These are phyloP conservation scores for Sycophaga agraensis DNA, from an alignment of 1,140 invertebrate species.

Conservation along the genomic window DNA sequence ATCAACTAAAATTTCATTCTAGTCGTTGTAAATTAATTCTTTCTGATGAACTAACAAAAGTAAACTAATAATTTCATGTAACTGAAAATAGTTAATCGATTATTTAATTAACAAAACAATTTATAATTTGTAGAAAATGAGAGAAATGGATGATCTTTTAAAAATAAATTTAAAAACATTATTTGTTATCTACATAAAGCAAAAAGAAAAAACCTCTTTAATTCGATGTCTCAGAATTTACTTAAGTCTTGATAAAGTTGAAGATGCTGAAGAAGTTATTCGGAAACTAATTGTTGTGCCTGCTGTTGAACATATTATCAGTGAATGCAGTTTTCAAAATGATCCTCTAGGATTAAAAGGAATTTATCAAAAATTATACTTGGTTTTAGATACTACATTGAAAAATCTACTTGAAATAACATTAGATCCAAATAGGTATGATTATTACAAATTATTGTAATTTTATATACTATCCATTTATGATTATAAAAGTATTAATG, in stretches of 20 bases:
- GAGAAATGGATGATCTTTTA: constrained; percentile 60
- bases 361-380: constrained; percentile 73
- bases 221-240: constrained; percentile 69
- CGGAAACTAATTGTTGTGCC: constrained; percentile 72
- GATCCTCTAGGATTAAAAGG: constrained; percentile 72
- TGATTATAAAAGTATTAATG: too few species aligned
- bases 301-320: constrained; percentile 73
- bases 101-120: constrained; percentile 1
- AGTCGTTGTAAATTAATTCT: constrained; percentile 66
- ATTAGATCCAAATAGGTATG: constrained; percentile 61
- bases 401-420: constrained; percentile 65
- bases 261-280: constrained; percentile 71
- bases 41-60: constrained; percentile 38
- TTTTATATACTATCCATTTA: too few species aligned
- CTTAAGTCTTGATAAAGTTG: constrained; percentile 67
- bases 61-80: constrained; percentile 23
- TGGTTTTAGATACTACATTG: constrained; percentile 69
- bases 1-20: constrained; percentile 74
- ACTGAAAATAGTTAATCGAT: constrained; percentile 3
- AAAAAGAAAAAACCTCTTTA: constrained; percentile 60
- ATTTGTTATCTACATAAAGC: constrained; percentile 63
- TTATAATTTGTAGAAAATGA: constrained; percentile 41
- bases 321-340: constrained; percentile 70
- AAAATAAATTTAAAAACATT: constrained; percentile 63
- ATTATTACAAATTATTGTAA: too few species aligned